A percentile compares a stretch with the other conserved stretches of the same genome.
Evolutionary conservation across 2,113 vertebrate genomes (phyloP).

Genomic region (Tetraodon nigroviridis): DNA sequence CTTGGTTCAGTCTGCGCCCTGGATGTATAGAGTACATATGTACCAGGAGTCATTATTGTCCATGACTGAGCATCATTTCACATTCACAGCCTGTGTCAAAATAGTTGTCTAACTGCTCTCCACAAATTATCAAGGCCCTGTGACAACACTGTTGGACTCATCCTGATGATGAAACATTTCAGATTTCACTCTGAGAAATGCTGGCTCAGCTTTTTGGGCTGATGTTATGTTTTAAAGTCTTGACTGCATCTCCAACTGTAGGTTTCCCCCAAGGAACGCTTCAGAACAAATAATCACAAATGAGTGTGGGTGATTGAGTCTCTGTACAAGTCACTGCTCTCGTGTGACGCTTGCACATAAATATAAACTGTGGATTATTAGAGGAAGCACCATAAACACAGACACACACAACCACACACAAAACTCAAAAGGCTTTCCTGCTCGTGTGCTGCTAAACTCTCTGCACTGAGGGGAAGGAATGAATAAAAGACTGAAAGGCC

Average conservation of each 20-base stretch:
- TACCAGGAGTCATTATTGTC: too few species aligned
- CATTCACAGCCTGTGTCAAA: too few species aligned
- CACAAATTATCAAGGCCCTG: too few species aligned
- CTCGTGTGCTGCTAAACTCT: conserved; percentile 10
- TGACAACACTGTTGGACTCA: too few species aligned
- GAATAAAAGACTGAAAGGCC: conserved; percentile 8
- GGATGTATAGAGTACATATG: too few species aligned
- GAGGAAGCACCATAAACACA: too few species aligned
- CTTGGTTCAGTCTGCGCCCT: too few species aligned
- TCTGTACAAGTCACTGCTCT: conserved; percentile 11
- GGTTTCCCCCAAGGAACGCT: conserved; percentile 54
- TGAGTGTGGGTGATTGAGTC: too few species aligned
- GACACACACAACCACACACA: too few species aligned
- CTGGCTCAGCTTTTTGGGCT: conserved; percentile 59
- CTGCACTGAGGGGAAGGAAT: conserved; percentile 19
- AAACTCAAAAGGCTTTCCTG: conserved; percentile 2
- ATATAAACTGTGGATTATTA: too few species aligned
- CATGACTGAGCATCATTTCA: too few species aligned
- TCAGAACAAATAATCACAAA: conserved; percentile 38
- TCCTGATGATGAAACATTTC: conserved; percentile 6
- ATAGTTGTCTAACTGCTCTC: too few species aligned
- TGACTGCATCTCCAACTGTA: conserved; percentile 33
- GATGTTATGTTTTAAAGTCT: conserved; percentile 58
- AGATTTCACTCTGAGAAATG: conserved; percentile 43
- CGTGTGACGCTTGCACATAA: neutral